Evolutionary conservation across 92 coral and sea anemone species (phyloP).

Genomic region (Zoanthus solanderi): DNA sequence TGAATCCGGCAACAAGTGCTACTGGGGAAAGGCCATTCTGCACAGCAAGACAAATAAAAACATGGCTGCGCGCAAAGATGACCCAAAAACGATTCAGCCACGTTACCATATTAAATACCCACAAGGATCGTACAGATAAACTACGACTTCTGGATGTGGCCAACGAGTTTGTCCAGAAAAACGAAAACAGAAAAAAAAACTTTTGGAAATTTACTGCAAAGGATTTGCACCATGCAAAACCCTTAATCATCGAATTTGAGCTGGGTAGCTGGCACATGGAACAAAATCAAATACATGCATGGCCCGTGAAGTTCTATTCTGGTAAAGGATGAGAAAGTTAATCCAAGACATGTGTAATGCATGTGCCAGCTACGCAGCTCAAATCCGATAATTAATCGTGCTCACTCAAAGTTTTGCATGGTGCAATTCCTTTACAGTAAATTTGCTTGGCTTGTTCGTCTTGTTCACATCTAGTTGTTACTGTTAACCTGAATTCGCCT

Average conservation of each 20-base stretch:
- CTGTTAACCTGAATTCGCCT: constrained; percentile 17
- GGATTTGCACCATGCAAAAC: not conserved
- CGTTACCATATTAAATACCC: constrained; percentile 66
- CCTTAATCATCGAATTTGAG: constrained; percentile 2
- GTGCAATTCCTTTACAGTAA: too few relatives aligned
- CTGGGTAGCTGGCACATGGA: not conserved
- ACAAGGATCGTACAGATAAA: constrained; percentile 57
- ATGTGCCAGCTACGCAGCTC: too few relatives aligned
- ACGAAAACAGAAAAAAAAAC: not conserved
- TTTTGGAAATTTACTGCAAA: not conserved
- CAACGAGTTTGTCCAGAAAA: constrained; percentile 6
- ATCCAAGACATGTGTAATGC: too few relatives aligned
- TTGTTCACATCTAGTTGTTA: not conserved
- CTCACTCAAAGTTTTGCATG: too few relatives aligned
- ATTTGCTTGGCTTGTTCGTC: not conserved
- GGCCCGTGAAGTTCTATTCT: too few relatives aligned
- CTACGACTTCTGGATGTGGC: constrained; percentile 16
- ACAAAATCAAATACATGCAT: too few relatives aligned
- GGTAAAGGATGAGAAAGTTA: too few relatives aligned
- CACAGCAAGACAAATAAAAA: constrained; percentile 51
- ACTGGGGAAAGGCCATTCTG: constrained; percentile 67
- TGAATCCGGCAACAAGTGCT: constrained; percentile 66
- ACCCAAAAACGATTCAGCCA: constrained; percentile 66
- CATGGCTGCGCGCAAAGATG: constrained; percentile 72
- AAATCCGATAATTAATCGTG: too few relatives aligned